These are phyloP conservation scores for Diarsia mendica DNA, from an alignment of 2,888 invertebrate species.

Conservation along the genomic window DNA sequence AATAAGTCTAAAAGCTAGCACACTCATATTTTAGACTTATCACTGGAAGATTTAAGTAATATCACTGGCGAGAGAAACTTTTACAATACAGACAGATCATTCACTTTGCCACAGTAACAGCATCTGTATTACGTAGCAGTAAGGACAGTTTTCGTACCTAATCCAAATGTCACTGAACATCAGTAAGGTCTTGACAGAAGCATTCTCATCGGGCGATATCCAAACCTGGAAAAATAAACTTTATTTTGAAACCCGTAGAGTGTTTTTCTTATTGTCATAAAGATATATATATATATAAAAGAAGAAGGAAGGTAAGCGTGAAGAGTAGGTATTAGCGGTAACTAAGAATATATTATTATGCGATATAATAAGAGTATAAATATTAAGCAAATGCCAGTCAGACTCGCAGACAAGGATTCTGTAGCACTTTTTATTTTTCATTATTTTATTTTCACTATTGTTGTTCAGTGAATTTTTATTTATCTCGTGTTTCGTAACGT, in stretches of 20 bases:
- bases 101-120: background rate
- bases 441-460: no score
- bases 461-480: no score
- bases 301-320: conserved; percentile 1
- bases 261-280: background rate
- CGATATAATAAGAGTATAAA: no score
- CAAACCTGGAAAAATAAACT: conserved; percentile 69
- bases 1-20: background rate
- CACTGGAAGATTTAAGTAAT: no score
- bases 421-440: no score
- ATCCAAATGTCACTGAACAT: background rate
- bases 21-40: no score
- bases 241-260: background rate
- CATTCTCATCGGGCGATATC: conserved; percentile 63
- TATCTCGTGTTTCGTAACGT: no score
- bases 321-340: conserved; percentile 8
- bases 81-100: background rate
- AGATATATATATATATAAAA: no score
- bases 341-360: background rate
- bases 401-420: background rate
- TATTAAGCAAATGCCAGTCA: background rate
- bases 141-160: conserved; percentile 12
- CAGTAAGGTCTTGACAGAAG: background rate
- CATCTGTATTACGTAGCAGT: background rate
- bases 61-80: background rate